Base-by-base conservation (phyloP, 2,113 vertebrate genomes). In the Menura novaehollandiae region DNA sequence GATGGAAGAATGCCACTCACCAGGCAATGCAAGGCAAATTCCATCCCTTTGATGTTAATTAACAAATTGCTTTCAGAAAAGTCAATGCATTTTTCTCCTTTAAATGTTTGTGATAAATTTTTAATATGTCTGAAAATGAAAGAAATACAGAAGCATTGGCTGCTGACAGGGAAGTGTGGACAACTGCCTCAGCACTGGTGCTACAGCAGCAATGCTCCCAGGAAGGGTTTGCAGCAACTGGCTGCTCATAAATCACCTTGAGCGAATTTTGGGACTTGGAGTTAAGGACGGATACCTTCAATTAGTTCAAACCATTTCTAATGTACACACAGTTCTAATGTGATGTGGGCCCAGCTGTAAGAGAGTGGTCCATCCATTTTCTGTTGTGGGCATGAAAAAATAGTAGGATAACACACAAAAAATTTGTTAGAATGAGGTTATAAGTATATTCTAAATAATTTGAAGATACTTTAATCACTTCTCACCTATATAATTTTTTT, bases 31-130 rank as follows among this genome's bases (percentile, higher is more conserved):
- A 97, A 98, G 98, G 98, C 98, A 98, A 97, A 98, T 98, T 98
- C 98, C 97, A 98, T 98, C 97, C 96, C 97, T 98, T 98, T 98
- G 98, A 98, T 98, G 98, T 98, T 98, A 98, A 98, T 98, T 98
- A 98, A 98, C 98, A 98, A 98, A 98, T 97, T 98, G 98, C 97
- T 98, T 97, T 98, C 96, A 96, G 97, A 97, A 97, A 98, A 97
- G 98, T 97, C 97, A 98, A 97, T 97, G 97, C 97, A 91, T 97
- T 98, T 96, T 97, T 91, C 85, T 89, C 92, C 87, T 97, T 96
- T 97, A 98, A 98, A 98, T 98, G 94, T 98, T 97, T 98, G 96
- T 96, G 97, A 97, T 98, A 97, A 98, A 96, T 97, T 96, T 97
- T 97, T 97, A 98, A 97, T 97, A 89, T 35, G 81, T 93, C 89